These are phyloP conservation scores for Morpho deidamia DNA, from an alignment of 2,888 invertebrate species.

Conservation along the genomic window DNA sequence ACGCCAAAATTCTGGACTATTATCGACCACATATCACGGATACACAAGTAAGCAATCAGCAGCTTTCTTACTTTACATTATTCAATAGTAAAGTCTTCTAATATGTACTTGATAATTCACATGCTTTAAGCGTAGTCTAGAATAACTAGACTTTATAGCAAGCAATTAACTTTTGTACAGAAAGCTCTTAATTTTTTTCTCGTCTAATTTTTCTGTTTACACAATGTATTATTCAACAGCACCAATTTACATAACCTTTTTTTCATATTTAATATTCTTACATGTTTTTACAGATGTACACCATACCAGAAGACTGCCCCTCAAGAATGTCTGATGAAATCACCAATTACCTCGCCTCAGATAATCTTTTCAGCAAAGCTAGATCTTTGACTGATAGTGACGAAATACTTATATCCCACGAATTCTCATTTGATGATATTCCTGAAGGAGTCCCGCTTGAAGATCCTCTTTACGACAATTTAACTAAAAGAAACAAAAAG, in stretches of 20 bases:
- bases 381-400: conserved; percentile 44
- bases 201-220: background rate
- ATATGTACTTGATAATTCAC: too few relatives aligned
- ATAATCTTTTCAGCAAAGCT: conserved; percentile 58
- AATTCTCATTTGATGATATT: conserved; percentile 59
- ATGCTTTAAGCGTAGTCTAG: too few relatives aligned
- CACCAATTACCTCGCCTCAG: conserved; percentile 42
- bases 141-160: too few relatives aligned
- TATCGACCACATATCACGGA: conserved; percentile 76
- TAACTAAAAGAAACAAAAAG: conserved; percentile 30
- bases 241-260: too few relatives aligned
- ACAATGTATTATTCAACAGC: background rate
- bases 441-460: conserved; percentile 64
- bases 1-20: conserved; percentile 80
- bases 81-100: too few relatives aligned
- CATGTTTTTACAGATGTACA: conserved; percentile 47
- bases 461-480: conserved; percentile 58
- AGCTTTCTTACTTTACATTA: too few relatives aligned
- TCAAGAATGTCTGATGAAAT: conserved; percentile 44
- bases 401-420: conserved; percentile 55
- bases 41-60: conserved; percentile 58
- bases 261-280: background rate
- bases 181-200: background rate
- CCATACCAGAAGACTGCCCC: conserved; percentile 67
- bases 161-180: too few relatives aligned